Evolutionary conservation across 2,113 vertebrate species (phyloP), one percentile per base, ranked within the genome.

Genomic region (Shinisaurus crocodilurus): DNA sequence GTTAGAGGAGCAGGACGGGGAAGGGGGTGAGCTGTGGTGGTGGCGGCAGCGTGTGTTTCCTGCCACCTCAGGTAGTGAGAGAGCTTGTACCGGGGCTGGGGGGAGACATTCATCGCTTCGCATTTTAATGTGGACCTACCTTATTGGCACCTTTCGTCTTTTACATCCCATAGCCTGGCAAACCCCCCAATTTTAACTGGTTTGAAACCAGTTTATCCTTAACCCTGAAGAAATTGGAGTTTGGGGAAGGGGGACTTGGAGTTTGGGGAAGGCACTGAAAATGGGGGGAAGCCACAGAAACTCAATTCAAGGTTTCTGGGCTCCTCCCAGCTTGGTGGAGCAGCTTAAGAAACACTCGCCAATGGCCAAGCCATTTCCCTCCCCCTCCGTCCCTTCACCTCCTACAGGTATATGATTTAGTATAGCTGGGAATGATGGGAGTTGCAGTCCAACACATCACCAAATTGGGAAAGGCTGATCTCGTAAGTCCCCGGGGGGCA

Each of bases 401-500:
- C 18, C 25, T 15, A 5, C 9, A 25, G 50, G 29, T 18, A 15
- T 60, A 3, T 15, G n/a, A 10, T 48, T 7, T 48, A 48, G 48
- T 48, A 16, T 3, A 60, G 57, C 60, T 63, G 60, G 60, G 60
- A 5, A 23, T 63, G 60, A 63, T 20, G 60, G 60, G 60, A 63
- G 60, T 63, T 63, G 60, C 18, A 63, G 60, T 63, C 60, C 60
- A 23, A 63, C 3, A 54, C 16, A 23, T 18, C 20, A 63, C 16
- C 5, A 18, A 18, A 12, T 20, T 23, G 20, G 60, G 60, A 63
- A 63, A 63, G 60, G 60, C 60, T 72, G 34, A 15, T n/a, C 43
- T 60, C 32, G 87, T 95, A 45, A 96, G 29, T 1, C 5, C 54
- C 32, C 7, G 34, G 32, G 72, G 1, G 82, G 40, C 0, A n/a